Evolutionary conservation across 2,797 vertebrate genomes (phyloP), one percentile per base, ranked within the genome.

Genomic region (Typhlichthys eigenmanni): DNA sequence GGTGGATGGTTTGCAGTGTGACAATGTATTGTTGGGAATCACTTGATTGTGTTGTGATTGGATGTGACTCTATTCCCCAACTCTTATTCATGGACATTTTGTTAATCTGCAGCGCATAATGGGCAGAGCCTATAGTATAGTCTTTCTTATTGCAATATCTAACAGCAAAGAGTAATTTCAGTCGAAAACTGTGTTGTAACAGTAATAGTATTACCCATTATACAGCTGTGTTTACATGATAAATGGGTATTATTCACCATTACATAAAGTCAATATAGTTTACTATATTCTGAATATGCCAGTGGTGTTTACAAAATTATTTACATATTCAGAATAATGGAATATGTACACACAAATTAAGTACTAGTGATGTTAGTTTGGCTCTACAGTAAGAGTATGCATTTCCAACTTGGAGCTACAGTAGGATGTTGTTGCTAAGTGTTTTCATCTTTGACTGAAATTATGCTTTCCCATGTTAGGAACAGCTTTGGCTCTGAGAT

Each of bases 381-480:
- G 87, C 17, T 70, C 66, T 76, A 86, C 89, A 89, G 86, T 92
- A 78, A 79, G 49, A 1, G 32, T 51, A 12, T 64, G 68, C 63
- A 1, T 38, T 72, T 71, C 73, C 83, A 64, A 84, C 83, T 74
- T 65, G 70, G 75, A 75, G 72, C 81, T 24, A 3, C 24, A 24
- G 24, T 58, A 68, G 58, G 75, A 64, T 66, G 75, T 74, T 74
- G 68, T 62, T 74, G 81, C 66, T 79, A 74, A 74, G 76, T 66
- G 82, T 55, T 62, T 71, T 77, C 78, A 54, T 75, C 71, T 82
- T 85, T 78, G 74, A 76, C 83, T 79, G 71, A 84, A 82, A 78
- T 64, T 67, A 68, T 80, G 66, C 71, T 89, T 93, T 93, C 92
- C 91, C 92, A 93, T 89, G 86, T 91, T 76, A 83, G 84, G 82